These are phyloP conservation scores for Mormyrus hasselquistii DNA, from an alignment of 2,797 vertebrate species.

Conservation along the genomic window DNA sequence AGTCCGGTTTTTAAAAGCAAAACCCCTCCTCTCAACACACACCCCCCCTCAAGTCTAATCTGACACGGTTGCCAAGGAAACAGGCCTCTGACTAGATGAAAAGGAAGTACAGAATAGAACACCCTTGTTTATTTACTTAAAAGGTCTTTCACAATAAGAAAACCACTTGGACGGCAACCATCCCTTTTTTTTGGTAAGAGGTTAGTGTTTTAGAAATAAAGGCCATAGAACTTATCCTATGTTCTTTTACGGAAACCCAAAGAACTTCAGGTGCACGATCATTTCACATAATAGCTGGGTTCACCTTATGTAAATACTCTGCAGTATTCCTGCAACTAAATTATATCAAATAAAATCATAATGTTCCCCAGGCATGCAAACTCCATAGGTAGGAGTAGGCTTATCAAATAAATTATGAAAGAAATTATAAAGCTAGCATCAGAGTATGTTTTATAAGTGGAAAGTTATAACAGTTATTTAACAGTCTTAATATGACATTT, in stretches of 20 bases:
- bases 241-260: neutral
- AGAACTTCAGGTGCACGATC: neutral
- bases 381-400: neutral
- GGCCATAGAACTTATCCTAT: neutral
- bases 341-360: neutral
- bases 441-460: neutral
- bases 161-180: conserved; percentile 12
- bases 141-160: conserved; percentile 19
- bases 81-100: conserved; percentile 21
- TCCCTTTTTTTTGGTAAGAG: neutral
- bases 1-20: conserved; percentile 28
- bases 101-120: conserved; percentile 18
- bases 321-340: neutral
- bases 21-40: neutral
- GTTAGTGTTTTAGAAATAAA: conserved; percentile 15
- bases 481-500: neutral
- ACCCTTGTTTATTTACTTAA: conserved; percentile 23
- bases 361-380: neutral
- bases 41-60: conserved; percentile 22
- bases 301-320: neutral
- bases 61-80: conserved; percentile 32
- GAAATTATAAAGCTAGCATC: neutral
- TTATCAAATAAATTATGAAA: neutral
- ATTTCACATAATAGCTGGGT: neutral
- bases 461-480: neutral